These are phyloP conservation scores for Cheilosia vulpina DNA, from an alignment of 2,888 invertebrate genomes.

Conservation along the genomic window DNA sequence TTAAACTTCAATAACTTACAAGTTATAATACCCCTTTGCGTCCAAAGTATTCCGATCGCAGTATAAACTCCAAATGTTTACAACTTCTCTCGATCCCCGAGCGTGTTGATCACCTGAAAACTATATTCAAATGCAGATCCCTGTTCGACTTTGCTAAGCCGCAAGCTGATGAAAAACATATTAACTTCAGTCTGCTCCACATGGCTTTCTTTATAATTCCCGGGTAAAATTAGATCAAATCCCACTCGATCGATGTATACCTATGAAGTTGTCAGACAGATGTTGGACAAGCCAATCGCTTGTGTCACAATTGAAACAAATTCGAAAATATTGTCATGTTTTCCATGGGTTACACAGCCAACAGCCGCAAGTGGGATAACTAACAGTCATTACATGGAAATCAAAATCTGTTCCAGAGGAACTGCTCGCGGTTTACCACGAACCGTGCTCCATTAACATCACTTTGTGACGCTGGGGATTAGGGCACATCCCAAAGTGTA, in stretches of 20 bases:
- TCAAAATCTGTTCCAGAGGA: slow-evolving; percentile 7
- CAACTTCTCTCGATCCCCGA: slow-evolving; percentile 37
- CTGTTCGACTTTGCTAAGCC: slow-evolving; percentile 29
- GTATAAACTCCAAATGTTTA: slow-evolving; percentile 48
- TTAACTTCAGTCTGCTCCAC: slow-evolving; percentile 37
- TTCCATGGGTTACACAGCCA: slow-evolving; percentile 20
- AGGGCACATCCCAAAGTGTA: slow-evolving; percentile 41
- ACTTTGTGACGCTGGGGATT: slow-evolving; percentile 28
- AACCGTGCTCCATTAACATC: slow-evolving; percentile 56
- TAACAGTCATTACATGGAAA: slow-evolving; percentile 38
- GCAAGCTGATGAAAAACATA: slow-evolving; percentile 63
- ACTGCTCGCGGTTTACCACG: slow-evolving; percentile 39
- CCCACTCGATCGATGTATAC: slow-evolving; percentile 55
- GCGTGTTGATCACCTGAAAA: slow-evolving; percentile 57
- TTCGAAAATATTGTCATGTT: slow-evolving; percentile 65
- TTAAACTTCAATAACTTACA: slow-evolving; percentile 31
- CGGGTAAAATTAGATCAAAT: slow-evolving; percentile 57
- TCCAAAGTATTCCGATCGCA: slow-evolving; percentile 2
- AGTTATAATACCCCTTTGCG: slow-evolving; percentile 16
- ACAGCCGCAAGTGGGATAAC: slow-evolving; percentile 39
- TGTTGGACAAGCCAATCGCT: slow-evolving; percentile 46
- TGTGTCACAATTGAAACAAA: slow-evolving; percentile 65
- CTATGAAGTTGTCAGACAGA: slow-evolving; percentile 65
- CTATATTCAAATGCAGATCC: slow-evolving; percentile 44
- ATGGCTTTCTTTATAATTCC: slow-evolving; percentile 36